These are phyloP conservation scores for Polypedilum vanderplanki DNA, from an alignment of 1,140 invertebrate species.

Conservation along the genomic window DNA sequence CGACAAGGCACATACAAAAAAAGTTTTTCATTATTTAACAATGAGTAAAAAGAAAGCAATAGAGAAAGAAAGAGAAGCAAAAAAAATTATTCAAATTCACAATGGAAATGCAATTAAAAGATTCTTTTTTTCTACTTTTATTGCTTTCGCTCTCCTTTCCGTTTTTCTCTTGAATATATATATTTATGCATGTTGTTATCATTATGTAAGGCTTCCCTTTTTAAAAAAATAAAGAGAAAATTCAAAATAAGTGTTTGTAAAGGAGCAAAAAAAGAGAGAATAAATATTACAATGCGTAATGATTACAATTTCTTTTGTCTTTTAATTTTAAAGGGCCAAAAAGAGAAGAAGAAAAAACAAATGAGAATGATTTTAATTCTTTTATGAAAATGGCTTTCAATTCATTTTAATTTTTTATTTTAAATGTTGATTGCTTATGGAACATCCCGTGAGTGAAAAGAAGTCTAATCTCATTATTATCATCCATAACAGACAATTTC, in stretches of 20 bases:
- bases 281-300: background rate
- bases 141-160: background rate
- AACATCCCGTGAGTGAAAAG: too few relatives aligned
- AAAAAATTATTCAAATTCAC: slow-evolving; percentile 15
- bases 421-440: too few relatives aligned
- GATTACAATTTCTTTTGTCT: background rate
- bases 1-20: background rate
- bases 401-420: background rate
- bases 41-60: background rate
- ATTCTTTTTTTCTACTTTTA: slow-evolving; percentile 17
- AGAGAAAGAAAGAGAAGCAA: background rate
- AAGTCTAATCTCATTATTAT: too few relatives aligned
- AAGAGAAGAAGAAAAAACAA: too few relatives aligned
- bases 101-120: slow-evolving; percentile 27
- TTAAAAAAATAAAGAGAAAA: background rate
- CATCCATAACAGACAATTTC: background rate
- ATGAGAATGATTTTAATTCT: background rate
- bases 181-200: slow-evolving; percentile 9
- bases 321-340: background rate
- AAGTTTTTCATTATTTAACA: slow-evolving; percentile 15
- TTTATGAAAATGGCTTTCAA: slow-evolving; percentile 13
- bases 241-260: background rate
- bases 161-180: background rate
- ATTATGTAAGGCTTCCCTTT: background rate
- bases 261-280: slow-evolving; percentile 12